Evolutionary conservation across 2,888 invertebrate species (phyloP), one percentile per base, ranked within the genome.

Genomic region (Euphydryas editha): DNA sequence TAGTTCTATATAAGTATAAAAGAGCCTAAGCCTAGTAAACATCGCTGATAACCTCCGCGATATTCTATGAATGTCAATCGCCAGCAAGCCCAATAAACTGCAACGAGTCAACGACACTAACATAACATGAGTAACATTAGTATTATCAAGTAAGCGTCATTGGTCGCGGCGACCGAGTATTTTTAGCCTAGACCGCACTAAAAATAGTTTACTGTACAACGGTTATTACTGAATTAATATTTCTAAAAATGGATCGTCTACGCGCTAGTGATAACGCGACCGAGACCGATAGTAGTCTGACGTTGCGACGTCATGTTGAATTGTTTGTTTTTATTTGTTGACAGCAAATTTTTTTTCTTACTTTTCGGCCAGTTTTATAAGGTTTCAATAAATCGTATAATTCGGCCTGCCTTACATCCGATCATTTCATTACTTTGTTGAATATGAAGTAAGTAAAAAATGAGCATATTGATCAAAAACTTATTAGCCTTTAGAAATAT

Each of bases 171-270:
- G 84, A 78, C 77, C 80, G 85, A 61, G 83, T 92, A 92, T 92
- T 90, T 92, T 92, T 92, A 92, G 92, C 84, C 88, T 91, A 91
- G 91, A 87, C 86, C 86, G 84, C 74, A 88, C 92, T 92, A 92
- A 90, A 92, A 90, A 92, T 92, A 92, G 92, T 75, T 75, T 73
- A 72, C 76, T 74, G 76, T 87, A 82, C 83, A 82, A 81, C 85
- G 80, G 90, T 92, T 92, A 92, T 92, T 89, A 92, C 90, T 89
- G 91, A 90, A 92, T 92, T 92, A 92, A 92, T 92, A 92, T 92
- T 92, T 92, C 92, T 92, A 92, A 92, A 92, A 92, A 92, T 84
- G 90, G 92, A 91, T 85, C 87, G 89, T 88, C 88, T 89, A 86
- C 89, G 85, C 84, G 80, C 72, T 72, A 78, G 73, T 88, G 91